phyloP scores from a whole-genome alignment of 2,888 invertebrate genomes.

The Heliconius charithonia region DNA sequence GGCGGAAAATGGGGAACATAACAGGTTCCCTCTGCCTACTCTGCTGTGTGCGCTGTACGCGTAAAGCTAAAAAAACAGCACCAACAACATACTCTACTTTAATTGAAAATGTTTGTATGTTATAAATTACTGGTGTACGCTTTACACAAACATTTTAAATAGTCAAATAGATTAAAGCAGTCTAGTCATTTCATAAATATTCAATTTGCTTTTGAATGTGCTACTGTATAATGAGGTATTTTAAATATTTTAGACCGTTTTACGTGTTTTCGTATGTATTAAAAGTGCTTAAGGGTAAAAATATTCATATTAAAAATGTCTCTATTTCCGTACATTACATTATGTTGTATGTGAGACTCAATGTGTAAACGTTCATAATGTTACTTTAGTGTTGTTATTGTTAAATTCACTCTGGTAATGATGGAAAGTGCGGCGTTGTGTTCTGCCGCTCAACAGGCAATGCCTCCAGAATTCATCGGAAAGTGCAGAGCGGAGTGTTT shows the following conservation, averaged over 20 bases:
- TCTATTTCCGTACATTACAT: background rate
- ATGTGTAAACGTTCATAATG: background rate
- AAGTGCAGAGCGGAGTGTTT: no score
- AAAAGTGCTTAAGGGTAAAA: conserved; percentile 4
- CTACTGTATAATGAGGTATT: conserved; percentile 15
- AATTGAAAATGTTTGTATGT: background rate
- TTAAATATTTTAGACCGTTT: conserved; percentile 12
- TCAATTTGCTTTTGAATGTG: conserved; percentile 19
- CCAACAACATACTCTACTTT: conserved; percentile 7
- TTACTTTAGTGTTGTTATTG: background rate
- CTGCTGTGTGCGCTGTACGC: no score
- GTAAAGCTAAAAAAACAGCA: no score
- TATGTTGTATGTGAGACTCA: background rate
- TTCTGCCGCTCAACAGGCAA: no score
- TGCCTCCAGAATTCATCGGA: no score
- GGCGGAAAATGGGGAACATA: no score
- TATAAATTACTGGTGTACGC: conserved; percentile 15
- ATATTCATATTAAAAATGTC: background rate
- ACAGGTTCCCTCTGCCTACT: no score
- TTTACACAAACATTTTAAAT: conserved; percentile 24
- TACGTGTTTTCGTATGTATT: conserved; percentile 1
- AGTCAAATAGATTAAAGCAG: conserved; percentile 26
- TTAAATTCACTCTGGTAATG: background rate
- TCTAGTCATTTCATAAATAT: conserved; percentile 26
- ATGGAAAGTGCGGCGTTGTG: no score